phyloP scores from a whole-genome alignment of 2,797 vertebrate genomes.

The Odontamblyopus lacepedii region DNA sequence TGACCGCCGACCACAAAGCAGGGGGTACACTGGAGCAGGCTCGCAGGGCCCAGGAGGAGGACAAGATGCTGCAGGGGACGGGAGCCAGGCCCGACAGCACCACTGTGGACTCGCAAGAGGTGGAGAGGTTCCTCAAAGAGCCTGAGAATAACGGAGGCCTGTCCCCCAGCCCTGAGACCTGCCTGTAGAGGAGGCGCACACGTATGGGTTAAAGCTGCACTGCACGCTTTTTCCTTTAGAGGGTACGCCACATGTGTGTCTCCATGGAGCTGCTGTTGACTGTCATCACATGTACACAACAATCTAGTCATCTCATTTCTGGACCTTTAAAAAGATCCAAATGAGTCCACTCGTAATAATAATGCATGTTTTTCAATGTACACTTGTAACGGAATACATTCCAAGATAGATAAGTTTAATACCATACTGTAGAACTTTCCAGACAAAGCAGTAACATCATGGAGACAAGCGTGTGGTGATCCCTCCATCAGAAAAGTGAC shows the following conservation, averaged over 20 bases:
- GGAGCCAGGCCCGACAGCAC: slow-evolving; percentile 25
- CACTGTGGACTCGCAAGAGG: slow-evolving; percentile 51
- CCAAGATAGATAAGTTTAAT: too few species aligned
- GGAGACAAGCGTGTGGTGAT: background rate
- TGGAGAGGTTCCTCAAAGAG: slow-evolving; percentile 59
- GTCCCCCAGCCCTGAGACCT: slow-evolving; percentile 49
- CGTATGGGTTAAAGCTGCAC: background rate
- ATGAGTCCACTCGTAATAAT: too few species aligned
- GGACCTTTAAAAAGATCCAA: too few species aligned
- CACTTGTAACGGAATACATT: too few species aligned
- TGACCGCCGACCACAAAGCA: slow-evolving; percentile 44
- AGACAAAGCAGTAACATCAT: background rate
- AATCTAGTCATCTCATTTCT: too few species aligned
- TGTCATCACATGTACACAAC: too few species aligned
- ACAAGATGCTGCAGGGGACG: slow-evolving; percentile 1
- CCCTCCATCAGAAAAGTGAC: background rate
- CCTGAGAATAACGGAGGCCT: slow-evolving; percentile 31
- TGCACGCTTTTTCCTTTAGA: background rate
- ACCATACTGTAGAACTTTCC: background rate
- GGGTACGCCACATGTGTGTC: background rate
- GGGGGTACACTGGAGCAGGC: slow-evolving; percentile 63
- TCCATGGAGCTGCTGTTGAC: background rate
- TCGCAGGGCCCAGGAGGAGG: slow-evolving; percentile 5
- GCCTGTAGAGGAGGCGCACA: slow-evolving; percentile 40
- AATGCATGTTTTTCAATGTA: too few species aligned